These are phyloP conservation scores for Pipra filicauda DNA, from an alignment of 2,113 vertebrate genomes.

Conservation along the genomic window DNA sequence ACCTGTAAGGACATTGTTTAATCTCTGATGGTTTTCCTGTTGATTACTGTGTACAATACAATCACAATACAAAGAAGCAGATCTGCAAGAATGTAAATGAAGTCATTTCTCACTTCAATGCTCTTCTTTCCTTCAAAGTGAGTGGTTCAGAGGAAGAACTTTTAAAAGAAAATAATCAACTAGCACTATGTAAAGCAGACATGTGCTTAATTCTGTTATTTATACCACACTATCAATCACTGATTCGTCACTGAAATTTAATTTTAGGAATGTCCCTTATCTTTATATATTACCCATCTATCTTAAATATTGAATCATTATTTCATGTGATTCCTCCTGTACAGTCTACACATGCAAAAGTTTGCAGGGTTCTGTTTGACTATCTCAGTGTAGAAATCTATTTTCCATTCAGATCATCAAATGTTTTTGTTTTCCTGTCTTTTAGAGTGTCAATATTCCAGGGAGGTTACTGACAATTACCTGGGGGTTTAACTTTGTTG, in stretches of 20 bases:
- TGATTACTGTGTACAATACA: neutral
- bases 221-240: neutral
- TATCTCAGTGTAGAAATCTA: neutral
- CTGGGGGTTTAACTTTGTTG: neutral
- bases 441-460: neutral
- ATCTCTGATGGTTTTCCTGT: neutral
- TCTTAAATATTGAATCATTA: neutral
- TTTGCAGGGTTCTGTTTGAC: neutral
- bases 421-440: neutral
- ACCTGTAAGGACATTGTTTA: neutral
- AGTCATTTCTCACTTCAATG: neutral
- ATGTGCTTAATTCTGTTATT: neutral
- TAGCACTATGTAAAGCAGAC: neutral
- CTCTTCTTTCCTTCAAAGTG: neutral
- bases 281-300: constrained; percentile 1
- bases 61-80: neutral
- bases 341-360: neutral
- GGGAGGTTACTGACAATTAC: neutral
- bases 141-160: neutral
- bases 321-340: neutral
- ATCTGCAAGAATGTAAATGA: constrained; percentile 5
- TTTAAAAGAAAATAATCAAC: constrained; percentile 13
- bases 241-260: neutral
- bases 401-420: neutral
- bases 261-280: neutral